A percentile compares a stretch with the other conserved stretches of the same genome.
These are phyloP conservation scores for Zele albiditarsus DNA, from an alignment of 2,888 invertebrate species.

Conservation along the genomic window DNA sequence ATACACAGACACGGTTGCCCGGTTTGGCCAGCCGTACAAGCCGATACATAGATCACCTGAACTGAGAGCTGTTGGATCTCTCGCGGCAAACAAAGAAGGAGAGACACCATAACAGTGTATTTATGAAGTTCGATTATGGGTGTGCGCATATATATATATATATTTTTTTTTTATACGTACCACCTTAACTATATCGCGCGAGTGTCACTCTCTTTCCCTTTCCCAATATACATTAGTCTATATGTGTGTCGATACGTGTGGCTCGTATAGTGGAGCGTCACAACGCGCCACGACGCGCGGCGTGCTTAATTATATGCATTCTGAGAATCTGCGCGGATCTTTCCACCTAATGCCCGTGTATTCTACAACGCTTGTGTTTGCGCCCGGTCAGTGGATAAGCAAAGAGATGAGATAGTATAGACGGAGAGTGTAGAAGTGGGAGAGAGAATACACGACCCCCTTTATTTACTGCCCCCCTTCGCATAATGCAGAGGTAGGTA, in stretches of 20 bases:
- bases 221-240: background rate
- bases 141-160: background rate
- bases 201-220: background rate
- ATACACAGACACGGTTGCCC: conserved; percentile 35
- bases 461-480: conserved; percentile 58
- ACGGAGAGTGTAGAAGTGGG: conserved; percentile 40
- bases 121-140: background rate
- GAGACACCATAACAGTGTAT: conserved; percentile 4
- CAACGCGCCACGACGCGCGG: conserved; percentile 47
- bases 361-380: conserved; percentile 58
- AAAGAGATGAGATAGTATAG: conserved; percentile 29
- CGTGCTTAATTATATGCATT: conserved; percentile 68
- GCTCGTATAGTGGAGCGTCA: conserved; percentile 37
- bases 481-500: conserved; percentile 54
- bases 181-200: conserved; percentile 38
- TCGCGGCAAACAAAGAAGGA: background rate
- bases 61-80: conserved; percentile 22
- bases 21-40: conserved; percentile 37
- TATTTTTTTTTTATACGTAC: conserved; percentile 30
- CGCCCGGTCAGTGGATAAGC: conserved; percentile 42
- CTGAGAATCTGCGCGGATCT: conserved; percentile 65
- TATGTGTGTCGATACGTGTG: conserved; percentile 38
- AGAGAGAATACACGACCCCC: conserved; percentile 42
- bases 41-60: conserved; percentile 43
- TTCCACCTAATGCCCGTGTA: conserved; percentile 60